Evolutionary conservation across 2,888 invertebrate species (phyloP).

Genomic region (Taphrorychus bicolor): DNA sequence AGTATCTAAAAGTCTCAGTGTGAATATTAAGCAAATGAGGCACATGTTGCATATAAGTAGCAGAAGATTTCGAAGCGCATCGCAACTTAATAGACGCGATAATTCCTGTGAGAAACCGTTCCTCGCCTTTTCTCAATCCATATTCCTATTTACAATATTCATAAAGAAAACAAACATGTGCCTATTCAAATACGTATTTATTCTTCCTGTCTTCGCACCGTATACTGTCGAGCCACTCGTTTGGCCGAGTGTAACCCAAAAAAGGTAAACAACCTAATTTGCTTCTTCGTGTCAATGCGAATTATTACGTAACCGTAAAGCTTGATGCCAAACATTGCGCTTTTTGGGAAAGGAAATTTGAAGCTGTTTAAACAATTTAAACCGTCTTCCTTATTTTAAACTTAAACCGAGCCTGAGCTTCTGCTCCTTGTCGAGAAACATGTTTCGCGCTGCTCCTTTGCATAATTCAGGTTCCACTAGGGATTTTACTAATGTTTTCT

Average conservation of each 20-base stretch:
- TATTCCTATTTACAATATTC: conserved; percentile 25
- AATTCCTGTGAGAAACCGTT: conserved; percentile 18
- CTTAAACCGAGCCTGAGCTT: neutral
- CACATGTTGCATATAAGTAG: too few relatives aligned
- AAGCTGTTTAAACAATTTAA: neutral
- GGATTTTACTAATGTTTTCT: conserved; percentile 1
- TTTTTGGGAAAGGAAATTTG: neutral
- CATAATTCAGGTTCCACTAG: neutral
- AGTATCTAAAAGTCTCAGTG: too few relatives aligned
- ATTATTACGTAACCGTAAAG: conserved; percentile 5
- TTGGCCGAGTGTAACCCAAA: conserved; percentile 31
- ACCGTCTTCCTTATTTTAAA: too few relatives aligned
- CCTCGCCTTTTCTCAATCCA: conserved; percentile 9
- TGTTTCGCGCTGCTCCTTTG: neutral
- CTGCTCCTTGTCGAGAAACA: neutral
- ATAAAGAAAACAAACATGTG: conserved; percentile 26
- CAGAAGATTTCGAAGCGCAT: neutral
- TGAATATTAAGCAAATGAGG: too few relatives aligned
- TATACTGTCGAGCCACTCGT: conserved; percentile 9
- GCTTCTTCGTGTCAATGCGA: conserved; percentile 21
- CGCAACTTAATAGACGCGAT: conserved; percentile 1
- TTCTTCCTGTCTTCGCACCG: conserved; percentile 9
- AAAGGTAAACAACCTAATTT: conserved; percentile 41
- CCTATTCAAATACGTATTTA: conserved; percentile 16
- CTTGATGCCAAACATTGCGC: neutral